Evolutionary conservation across 2,113 vertebrate genomes (phyloP), one percentile per base, ranked within the genome.

Genomic region (Urocitellus parryii): DNA sequence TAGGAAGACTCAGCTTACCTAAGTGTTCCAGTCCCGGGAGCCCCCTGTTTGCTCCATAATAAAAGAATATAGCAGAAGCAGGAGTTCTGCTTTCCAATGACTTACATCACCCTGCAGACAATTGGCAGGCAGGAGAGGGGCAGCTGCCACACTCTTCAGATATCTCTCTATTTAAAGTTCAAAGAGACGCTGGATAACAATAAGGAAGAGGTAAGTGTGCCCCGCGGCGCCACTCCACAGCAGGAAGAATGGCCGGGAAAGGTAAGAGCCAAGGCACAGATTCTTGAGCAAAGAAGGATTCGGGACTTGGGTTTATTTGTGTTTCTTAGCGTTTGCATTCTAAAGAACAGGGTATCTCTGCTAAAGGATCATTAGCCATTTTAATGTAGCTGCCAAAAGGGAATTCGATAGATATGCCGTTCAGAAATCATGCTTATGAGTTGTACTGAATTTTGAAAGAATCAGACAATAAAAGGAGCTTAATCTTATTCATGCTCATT

Each of bases 161-260:
- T 97, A 77, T 84, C 95, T 97, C 97, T 98, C 98, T 99, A 99
- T 99, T 98, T 99, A 99, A 99, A 99, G 98, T 98, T 97, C 96
- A 96, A 97, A 88, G 12, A 84, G 84, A 97, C 83, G 5, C 97
- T 51, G 79, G 24, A 79, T 91, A 97, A 95, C 97, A 97, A 81
- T 97, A 95, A 92, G 97, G 81, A 96, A 95, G 93, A 93, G 81
- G 94, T 96, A 88, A 98, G 96, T 4, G 86, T 94, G n/a, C 88
- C 42, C 94, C 48, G 79, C 86, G 88, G 85, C 73, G 90, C 58
- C 83, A 96, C 94, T 58, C 13, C 45, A 76, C 85, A 77, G 92
- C 86, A 96, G 82, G 87, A 90, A 97, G 32, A 96, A 99, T 99
- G 98, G 98, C 98, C 96, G 97, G 97, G 72, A 97, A 98, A 99